phyloP scores from a whole-genome alignment of 1,140 invertebrate genomes.

The Acromyrmex heyeri region DNA sequence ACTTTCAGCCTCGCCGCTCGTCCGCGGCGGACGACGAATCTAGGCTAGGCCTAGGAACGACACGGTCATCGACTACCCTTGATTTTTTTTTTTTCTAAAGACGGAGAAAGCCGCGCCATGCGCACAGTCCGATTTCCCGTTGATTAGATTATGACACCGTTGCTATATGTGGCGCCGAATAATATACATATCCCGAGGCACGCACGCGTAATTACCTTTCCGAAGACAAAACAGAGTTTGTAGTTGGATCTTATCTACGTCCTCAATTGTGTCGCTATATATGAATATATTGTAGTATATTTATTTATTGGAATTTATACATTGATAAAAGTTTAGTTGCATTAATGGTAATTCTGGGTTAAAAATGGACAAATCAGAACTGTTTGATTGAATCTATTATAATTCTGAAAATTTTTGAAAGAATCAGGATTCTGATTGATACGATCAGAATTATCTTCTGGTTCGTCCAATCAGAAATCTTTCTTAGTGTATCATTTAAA shows the following conservation, averaged over 20 bases:
- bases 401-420: no score
- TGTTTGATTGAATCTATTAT: no score
- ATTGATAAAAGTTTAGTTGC: no score
- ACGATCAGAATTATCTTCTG: no score
- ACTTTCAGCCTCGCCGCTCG: constrained; percentile 77
- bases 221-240: constrained; percentile 11
- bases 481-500: background rate
- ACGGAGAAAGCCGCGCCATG: constrained; percentile 71
- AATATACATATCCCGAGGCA: background rate
- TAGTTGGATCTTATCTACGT: background rate
- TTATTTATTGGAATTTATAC: background rate
- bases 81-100: constrained; percentile 72
- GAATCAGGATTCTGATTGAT: no score
- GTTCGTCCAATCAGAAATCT: no score
- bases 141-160: constrained; percentile 67
- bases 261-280: background rate
- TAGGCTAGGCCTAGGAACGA: constrained; percentile 78
- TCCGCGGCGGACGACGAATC: constrained; percentile 74
- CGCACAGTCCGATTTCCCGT: constrained; percentile 39
- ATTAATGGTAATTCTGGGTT: no score
- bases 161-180: constrained; percentile 21
- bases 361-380: no score
- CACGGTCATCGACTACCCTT: constrained; percentile 76
- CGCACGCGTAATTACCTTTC: background rate
- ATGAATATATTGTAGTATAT: background rate